Evolutionary conservation across 1,140 invertebrate species (phyloP), one percentile per base, ranked within the genome.

Genomic region (Gonioctena quinquepunctata): DNA sequence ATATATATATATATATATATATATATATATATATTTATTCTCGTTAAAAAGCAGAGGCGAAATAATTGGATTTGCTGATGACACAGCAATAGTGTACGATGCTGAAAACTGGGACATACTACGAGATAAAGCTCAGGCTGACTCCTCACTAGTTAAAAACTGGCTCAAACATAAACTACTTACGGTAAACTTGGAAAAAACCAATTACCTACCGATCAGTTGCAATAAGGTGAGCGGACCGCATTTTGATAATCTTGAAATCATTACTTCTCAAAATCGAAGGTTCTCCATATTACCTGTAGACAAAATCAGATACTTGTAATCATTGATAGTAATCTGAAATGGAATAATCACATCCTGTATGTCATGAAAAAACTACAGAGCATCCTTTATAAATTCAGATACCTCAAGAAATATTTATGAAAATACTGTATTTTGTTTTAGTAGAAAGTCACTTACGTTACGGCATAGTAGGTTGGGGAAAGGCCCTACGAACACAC

Each of bases 231-330:
- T n/a, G 27, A 49, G 16, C 13, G 22, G 49, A 49, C 33, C 19
- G 22, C n/a, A 16, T 23, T 28, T 48, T 13, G 11, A 52, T 23
- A 49, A 52, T 19, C 16, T 65, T 13, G 33, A n/a, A 8, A 8
- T 42, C 3, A n/a, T 13, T 13, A 42, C 33, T 48, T 13, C 16
- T 65, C n/a, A n/a, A n/a, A 13, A 8, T 22, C 21, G 25, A 18
- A 18, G 13, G 18, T 6, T 19, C n/a, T 50, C 6, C 18, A 50
- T 65, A 50, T 7, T 16, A 65, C 22, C 33, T 23, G 33, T 48
- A 13, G 6, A 52, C n/a, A 65, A 52, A 49, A 22, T 65, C 3
- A 65, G 50, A 65, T 65, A 65, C 42, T 65, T 65, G 18, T 65
- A 18, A 23, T 65, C 8, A 26, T 65, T 33, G 19, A 65, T 25